These are phyloP conservation scores for Xenopus petersii DNA, from an alignment of 2,797 vertebrate species.

Conservation along the genomic window DNA sequence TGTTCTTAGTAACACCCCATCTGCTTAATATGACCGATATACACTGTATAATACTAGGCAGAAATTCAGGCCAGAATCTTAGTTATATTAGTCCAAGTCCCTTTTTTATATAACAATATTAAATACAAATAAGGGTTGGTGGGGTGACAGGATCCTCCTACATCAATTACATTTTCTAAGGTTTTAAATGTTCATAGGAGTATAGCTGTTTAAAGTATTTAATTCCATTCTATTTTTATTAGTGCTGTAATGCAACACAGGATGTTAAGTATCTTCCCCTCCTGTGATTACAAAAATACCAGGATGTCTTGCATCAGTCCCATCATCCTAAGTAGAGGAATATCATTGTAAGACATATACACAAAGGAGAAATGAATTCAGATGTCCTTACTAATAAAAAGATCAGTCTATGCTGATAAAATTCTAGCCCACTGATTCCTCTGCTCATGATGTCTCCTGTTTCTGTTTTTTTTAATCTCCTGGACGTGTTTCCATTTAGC, in stretches of 20 bases:
- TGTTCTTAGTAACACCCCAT: too few species aligned
- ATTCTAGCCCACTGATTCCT: conserved; percentile 46
- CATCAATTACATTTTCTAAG: too few species aligned
- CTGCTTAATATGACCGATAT: too few species aligned
- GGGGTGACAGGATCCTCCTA: too few species aligned
- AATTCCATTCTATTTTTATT: conserved; percentile 17
- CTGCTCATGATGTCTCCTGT: conserved; percentile 79
- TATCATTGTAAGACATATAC: conserved; percentile 53
- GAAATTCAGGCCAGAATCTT: too few species aligned
- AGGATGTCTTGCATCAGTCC: conserved; percentile 42
- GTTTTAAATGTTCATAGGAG: too few species aligned
- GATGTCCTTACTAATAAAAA: conserved; percentile 41
- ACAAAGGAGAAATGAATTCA: conserved; percentile 58
- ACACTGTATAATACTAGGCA: too few species aligned
- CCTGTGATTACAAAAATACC: conserved; percentile 24
- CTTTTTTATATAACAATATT: too few species aligned
- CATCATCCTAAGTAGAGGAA: conserved; percentile 53
- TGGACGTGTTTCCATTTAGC: conserved; percentile 96
- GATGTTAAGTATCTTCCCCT: conserved; percentile 24
- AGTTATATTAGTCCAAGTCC: too few species aligned
- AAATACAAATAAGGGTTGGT: too few species aligned
- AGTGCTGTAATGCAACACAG: conserved; percentile 32
- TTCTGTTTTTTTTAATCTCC: conserved; percentile 90
- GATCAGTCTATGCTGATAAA: conserved; percentile 56
- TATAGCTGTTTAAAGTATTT: not conserved